Evolutionary conservation across 1,140 invertebrate species (phyloP).

Genomic region (Trigoniulus corallinus): DNA sequence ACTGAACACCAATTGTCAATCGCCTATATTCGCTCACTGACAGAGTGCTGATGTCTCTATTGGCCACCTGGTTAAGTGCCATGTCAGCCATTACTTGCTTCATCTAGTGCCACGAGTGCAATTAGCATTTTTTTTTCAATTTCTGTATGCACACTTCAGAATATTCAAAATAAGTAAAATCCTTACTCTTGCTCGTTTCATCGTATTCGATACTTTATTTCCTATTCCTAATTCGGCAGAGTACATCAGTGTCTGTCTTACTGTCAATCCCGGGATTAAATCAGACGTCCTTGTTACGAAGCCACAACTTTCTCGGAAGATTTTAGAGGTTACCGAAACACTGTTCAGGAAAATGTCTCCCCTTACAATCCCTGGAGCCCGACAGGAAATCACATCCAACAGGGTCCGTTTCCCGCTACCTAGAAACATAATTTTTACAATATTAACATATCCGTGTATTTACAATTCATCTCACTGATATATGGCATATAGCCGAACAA

Average conservation of each 20-base stretch:
- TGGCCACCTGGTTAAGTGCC: conserved; percentile 67
- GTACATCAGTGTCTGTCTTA: conserved; percentile 65
- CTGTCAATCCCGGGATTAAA: conserved; percentile 63
- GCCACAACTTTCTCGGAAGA: conserved; percentile 68
- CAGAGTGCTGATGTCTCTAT: conserved; percentile 57
- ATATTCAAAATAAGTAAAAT: not conserved
- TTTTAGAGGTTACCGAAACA: conserved; percentile 51
- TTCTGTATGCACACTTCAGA: not conserved
- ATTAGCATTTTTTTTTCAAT: not conserved
- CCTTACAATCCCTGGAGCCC: conserved; percentile 36
- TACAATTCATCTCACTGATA: not conserved
- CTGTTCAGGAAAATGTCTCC: conserved; percentile 75
- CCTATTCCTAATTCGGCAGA: conserved; percentile 42
- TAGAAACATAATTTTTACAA: conserved; percentile 19
- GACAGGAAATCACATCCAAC: conserved; percentile 72
- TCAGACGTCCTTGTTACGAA: conserved; percentile 68
- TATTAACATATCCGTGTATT: not conserved
- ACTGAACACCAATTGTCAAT: conserved; percentile 65
- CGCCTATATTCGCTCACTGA: conserved; percentile 67
- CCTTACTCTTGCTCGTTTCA: conserved; percentile 15
- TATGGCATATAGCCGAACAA: not conserved
- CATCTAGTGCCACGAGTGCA: conserved; percentile 32
- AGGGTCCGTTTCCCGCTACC: conserved; percentile 78
- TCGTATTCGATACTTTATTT: conserved; percentile 35
- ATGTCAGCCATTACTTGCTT: conserved; percentile 74